Evolutionary conservation across 1,140 invertebrate genomes (phyloP), one percentile per base, ranked within the genome.

Genomic region (Drosophila sechellia): DNA sequence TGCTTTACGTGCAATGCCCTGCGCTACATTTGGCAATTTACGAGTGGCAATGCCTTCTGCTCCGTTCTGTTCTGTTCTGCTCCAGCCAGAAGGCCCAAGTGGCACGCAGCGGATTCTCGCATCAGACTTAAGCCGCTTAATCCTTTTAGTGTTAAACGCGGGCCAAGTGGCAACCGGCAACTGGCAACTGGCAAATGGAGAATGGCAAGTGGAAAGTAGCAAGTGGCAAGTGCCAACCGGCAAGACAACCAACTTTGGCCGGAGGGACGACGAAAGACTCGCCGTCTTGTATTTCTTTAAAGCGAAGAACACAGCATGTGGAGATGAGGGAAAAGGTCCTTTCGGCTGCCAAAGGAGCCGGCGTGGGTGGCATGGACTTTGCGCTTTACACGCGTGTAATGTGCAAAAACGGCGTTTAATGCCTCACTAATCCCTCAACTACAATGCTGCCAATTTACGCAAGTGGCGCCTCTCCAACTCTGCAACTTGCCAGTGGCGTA

Each of bases 391-490:
- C 79, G 84, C 84, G 84, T 87, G 84, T 87, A 87, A 87, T 87
- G 84, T 87, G 84, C 84, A 87, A 87, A 87, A 87, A 89, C 84
- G 86, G 84, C 79, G 84, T 89, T 87, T 87, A 89, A 87, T 89
- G 84, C 84, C 68, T 70, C 84, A 84, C 84, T 87, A 87, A 87
- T 87, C 84, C 84, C 84, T 89, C 84, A 87, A 87, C 84, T 84
- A 87, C 84, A 87, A 87, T 89, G 79, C 84, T 87, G 84, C 84
- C 84, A 87, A 87, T 87, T 87, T 89, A 80, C 84, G 79, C 84
- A 84, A 89, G 84, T 87, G 84, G 66, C 80, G 84, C 63, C 68
- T 39, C 43, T 27, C 10, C 17, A 17, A 27, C 35, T 49, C 49
- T 54, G 27, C 37, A 60, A 61, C 40, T 52, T 63, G 39, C 34